Percentiles rank a stretch among this genome's conserved stretches.
Evolutionary conservation across 1,140 invertebrate species (phyloP).

Genomic region (Notospermus geniculatus): DNA sequence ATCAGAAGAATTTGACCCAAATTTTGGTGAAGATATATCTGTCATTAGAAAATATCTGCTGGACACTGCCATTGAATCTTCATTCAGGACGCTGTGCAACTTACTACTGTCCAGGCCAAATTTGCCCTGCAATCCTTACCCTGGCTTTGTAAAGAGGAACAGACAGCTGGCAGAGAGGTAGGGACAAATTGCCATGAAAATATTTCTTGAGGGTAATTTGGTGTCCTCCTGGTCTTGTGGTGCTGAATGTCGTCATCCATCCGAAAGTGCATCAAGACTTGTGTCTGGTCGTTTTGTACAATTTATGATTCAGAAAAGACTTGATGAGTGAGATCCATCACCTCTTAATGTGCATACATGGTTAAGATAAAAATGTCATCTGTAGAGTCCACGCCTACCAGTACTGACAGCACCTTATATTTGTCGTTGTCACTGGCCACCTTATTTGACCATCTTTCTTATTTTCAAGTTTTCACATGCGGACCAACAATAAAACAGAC

Average conservation of each 20-base stretch:
- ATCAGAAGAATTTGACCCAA: neutral
- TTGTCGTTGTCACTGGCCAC: no score
- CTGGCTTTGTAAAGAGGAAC: constrained; percentile 31
- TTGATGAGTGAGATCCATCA: no score
- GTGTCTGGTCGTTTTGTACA: no score
- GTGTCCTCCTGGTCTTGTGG: no score
- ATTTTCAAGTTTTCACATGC: constrained; percentile 31
- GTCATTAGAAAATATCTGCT: constrained; percentile 28
- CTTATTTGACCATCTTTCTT: neutral
- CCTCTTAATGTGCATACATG: no score
- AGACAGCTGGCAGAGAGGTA: constrained; percentile 36
- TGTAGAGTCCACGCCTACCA: neutral
- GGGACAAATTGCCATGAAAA: constrained; percentile 7
- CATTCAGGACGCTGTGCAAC: constrained; percentile 28
- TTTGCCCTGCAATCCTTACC: constrained; percentile 43
- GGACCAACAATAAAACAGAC: constrained; percentile 21
- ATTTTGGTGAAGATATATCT: constrained; percentile 4
- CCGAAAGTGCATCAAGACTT: no score
- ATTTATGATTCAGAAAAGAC: no score
- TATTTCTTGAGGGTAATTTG: neutral
- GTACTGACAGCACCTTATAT: no score
- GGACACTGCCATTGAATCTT: constrained; percentile 30
- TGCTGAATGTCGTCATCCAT: no score
- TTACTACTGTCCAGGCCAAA: constrained; percentile 27
- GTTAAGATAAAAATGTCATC: neutral